Percentiles rank a stretch among this genome's conserved stretches.
These are phyloP conservation scores for Andinoacara biseriatus DNA, from an alignment of 2,113 vertebrate species.

Conservation along the genomic window DNA sequence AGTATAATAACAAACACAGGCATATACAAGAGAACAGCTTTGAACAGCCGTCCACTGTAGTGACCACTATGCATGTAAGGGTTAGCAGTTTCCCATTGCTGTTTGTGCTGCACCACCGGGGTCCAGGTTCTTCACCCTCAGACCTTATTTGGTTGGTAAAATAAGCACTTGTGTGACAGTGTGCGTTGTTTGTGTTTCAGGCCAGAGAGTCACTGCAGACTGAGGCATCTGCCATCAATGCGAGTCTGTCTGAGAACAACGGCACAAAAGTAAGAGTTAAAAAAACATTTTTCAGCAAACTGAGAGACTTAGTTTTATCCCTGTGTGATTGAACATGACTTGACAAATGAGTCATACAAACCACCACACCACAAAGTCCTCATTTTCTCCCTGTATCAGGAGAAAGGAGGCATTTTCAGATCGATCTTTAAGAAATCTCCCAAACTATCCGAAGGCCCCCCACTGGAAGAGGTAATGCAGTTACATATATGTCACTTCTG, in stretches of 20 bases:
- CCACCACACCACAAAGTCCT: neutral
- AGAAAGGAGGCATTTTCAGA: slow-evolving; percentile 47
- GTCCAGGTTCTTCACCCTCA: neutral
- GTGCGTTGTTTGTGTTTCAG: neutral
- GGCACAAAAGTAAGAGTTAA: slow-evolving; percentile 28
- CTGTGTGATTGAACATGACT: neutral
- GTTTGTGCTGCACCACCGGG: too few species aligned
- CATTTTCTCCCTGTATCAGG: neutral
- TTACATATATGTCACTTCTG: neutral
- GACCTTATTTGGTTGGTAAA: neutral
- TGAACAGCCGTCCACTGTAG: too few species aligned
- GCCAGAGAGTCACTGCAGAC: neutral
- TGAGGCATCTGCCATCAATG: slow-evolving; percentile 2
- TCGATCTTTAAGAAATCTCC: slow-evolving; percentile 58
- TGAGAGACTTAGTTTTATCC: neutral
- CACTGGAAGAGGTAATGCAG: slow-evolving; percentile 24
- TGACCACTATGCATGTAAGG: too few species aligned
- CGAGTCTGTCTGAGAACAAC: slow-evolving; percentile 33
- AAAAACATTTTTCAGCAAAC: too few species aligned
- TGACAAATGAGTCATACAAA: neutral
- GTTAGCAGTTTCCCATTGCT: too few species aligned
- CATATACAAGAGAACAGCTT: too few species aligned
- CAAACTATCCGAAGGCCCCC: slow-evolving; percentile 24
- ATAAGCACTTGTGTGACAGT: neutral
- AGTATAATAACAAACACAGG: too few species aligned